Evolutionary conservation across 23 tunicate species (phyloP).

Genomic region (Diplosoma virens): DNA sequence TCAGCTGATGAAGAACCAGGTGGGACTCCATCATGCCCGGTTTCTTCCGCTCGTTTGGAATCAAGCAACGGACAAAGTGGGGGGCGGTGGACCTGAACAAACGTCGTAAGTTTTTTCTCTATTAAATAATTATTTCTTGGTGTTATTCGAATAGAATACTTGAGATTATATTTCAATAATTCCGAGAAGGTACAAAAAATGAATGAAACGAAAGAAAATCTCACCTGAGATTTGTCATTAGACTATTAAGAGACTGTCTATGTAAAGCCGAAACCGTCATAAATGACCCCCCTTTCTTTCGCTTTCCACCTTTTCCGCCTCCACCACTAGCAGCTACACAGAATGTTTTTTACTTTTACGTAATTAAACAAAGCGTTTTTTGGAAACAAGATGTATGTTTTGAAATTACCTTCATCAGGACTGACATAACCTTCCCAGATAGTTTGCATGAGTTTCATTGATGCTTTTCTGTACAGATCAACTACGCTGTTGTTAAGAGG

Average conservation of each 20-base stretch:
- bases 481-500: slow-evolving; percentile 93
- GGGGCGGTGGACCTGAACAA: slow-evolving; percentile 82
- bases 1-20: slow-evolving; percentile 91
- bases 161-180: not conserved
- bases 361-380: not conserved
- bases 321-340: slow-evolving; percentile 67
- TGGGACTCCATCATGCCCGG: slow-evolving; percentile 93
- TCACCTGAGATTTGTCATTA: slow-evolving; percentile 91
- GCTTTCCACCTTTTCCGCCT: slow-evolving; percentile 90
- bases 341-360: not conserved
- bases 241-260: slow-evolving; percentile 73
- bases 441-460: slow-evolving; percentile 79
- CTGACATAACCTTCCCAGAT: slow-evolving; percentile 97
- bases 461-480: slow-evolving; percentile 79
- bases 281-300: slow-evolving; percentile 95
- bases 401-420: slow-evolving; percentile 85
- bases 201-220: not conserved
- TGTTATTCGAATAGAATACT: not conserved
- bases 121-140: too few relatives aligned
- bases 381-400: not conserved
- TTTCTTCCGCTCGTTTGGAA: slow-evolving; percentile 92
- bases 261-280: slow-evolving; percentile 94
- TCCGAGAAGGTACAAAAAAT: not conserved
- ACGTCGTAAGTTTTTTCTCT: not conserved
- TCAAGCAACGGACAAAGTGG: slow-evolving; percentile 98